Conservation (phyloP, 2,113 vertebrate genomes). For the Psettodes erumei region DNA sequence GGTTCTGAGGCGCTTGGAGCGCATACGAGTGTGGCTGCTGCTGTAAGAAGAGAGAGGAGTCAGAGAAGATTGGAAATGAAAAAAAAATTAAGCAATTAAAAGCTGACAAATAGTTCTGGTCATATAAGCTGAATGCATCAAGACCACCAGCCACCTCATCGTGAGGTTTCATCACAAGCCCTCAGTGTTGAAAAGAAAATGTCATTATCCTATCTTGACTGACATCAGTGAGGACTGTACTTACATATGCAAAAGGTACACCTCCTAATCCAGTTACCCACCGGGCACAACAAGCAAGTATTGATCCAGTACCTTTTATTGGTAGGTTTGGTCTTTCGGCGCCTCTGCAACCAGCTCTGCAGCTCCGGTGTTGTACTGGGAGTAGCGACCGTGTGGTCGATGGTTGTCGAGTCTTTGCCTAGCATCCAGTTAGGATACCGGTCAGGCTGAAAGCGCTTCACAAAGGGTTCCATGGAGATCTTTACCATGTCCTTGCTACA, state of each 20-base stretch:
- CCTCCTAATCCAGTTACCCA: background rate
- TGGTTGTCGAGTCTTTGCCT: slow-evolving; percentile 90
- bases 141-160: background rate
- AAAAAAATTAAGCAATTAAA: slow-evolving; percentile 17
- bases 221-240: background rate
- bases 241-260: background rate
- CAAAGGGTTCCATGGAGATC: slow-evolving; percentile 98
- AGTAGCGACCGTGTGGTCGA: slow-evolving; percentile 93
- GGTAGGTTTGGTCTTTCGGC: slow-evolving; percentile 78
- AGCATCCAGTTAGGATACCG: slow-evolving; percentile 93
- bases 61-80: background rate
- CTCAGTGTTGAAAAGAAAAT: background rate
- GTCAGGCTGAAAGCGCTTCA: slow-evolving; percentile 95
- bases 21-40: slow-evolving; percentile 85
- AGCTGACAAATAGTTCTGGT: background rate
- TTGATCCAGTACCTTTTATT: slow-evolving; percentile 81
- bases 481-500: slow-evolving; percentile 98
- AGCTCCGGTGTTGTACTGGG: slow-evolving; percentile 92
- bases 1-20: slow-evolving; percentile 91
- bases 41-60: slow-evolving; percentile 12
- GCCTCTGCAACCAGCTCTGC: slow-evolving; percentile 88
- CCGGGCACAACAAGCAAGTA: background rate
- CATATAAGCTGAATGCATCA: background rate
- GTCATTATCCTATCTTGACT: background rate
- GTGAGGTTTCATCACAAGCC: slow-evolving; percentile 2